Conservation (phyloP, 2,888 invertebrate genomes). For the Cybosia mesomella region DNA sequence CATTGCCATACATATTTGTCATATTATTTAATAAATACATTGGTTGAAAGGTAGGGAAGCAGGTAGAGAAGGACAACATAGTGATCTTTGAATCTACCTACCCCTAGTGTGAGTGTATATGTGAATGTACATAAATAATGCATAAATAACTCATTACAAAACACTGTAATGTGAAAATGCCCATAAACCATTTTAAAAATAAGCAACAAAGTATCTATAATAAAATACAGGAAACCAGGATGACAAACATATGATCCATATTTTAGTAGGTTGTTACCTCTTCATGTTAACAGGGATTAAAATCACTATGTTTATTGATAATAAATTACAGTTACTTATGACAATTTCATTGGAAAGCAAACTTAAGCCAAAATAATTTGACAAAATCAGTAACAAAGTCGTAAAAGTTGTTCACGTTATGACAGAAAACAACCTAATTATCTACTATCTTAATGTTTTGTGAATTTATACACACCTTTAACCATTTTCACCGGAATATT, state of each 20-base stretch:
- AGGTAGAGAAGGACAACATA: neutral
- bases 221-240: conserved; percentile 8
- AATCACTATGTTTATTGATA: neutral
- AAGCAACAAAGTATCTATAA: neutral
- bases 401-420: conserved; percentile 24
- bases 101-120: neutral
- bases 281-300: conserved; percentile 3
- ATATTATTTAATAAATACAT: neutral
- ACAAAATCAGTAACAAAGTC: conserved; percentile 8
- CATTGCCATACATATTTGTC: neutral
- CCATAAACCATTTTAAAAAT: neutral
- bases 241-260: conserved; percentile 30
- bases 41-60: neutral
- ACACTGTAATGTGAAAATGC: neutral
- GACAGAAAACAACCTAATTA: conserved; percentile 24
- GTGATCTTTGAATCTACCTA: neutral
- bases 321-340: neutral
- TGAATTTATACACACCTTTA: conserved; percentile 59
- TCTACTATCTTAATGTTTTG: conserved; percentile 14
- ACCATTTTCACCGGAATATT: conserved; percentile 52
- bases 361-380: neutral
- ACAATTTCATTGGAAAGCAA: neutral
- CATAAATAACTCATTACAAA: neutral
- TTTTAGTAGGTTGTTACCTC: conserved; percentile 15
- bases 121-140: neutral